Conservation (phyloP, 2,113 vertebrate genomes). For the Pica pica region DNA sequence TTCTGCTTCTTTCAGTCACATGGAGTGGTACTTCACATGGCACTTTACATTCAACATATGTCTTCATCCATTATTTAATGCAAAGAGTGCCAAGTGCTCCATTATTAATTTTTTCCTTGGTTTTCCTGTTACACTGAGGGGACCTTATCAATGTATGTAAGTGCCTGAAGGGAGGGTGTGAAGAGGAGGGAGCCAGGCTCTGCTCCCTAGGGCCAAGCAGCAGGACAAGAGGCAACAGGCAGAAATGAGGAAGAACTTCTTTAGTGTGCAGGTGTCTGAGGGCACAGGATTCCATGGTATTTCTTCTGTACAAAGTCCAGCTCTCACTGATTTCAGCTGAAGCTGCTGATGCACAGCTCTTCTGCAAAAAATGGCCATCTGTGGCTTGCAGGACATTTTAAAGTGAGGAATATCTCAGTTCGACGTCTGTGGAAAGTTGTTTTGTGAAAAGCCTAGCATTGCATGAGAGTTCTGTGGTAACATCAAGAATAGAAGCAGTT, state of each 20-base stretch:
- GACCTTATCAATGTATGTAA: not conserved
- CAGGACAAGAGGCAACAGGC: not conserved
- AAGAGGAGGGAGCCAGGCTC: not conserved
- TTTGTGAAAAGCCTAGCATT: not conserved
- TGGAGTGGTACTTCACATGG: not conserved
- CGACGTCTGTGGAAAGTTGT: not conserved
- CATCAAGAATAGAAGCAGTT: not conserved
- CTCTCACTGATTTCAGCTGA: not conserved
- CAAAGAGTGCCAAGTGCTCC: not conserved
- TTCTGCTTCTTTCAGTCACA: not conserved
- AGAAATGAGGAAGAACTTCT: not conserved
- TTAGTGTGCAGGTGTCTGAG: fast-evolving
- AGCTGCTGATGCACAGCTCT: not conserved
- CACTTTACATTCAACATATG: not conserved
- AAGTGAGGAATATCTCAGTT: not conserved
- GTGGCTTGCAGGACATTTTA: not conserved
- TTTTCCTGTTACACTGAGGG: not conserved
- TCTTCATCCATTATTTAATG: not conserved
- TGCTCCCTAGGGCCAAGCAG: fast-evolving
- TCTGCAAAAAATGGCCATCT: not conserved
- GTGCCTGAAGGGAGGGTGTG: not conserved
- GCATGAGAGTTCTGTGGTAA: not conserved
- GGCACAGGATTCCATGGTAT: not conserved
- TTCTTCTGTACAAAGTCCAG: not conserved
- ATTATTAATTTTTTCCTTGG: not conserved